Base-by-base conservation (phyloP, 2,797 vertebrate genomes). In the Neopelma chrysocephalum region DNA sequence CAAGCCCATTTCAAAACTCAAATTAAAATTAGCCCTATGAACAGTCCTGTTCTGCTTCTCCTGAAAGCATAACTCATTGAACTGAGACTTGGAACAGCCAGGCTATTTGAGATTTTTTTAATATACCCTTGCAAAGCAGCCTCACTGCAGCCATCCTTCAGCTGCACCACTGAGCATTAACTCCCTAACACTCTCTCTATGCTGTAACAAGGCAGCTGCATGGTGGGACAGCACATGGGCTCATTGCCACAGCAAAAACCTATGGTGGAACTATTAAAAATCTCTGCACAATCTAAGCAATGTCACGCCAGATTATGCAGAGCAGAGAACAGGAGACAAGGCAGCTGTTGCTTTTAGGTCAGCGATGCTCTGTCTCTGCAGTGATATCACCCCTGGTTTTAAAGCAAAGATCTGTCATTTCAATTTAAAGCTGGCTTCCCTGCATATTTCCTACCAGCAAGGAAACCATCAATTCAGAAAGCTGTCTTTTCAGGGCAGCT, bases 341-440 rank as follows among this genome's bases (percentile, higher is more conserved):
- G 62, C 89, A 96, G 95, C 91, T 96, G 93, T 4, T 93, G 66
- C 82, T 72, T 48, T 38, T n/a, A 23, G 65, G 72, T 45, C 79
- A 83, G 84, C 43, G 87, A 48, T 20, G 22, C 47, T 92, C 34
- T 48, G 17, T 32, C 72, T 54, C n/a, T 61, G 73, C 50, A 50
- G 34, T 11, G 64, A 43, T 31, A 85, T 38, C 90, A 65, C 13
- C 64, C 26, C 76, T 77, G 69, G 61, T 82, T 77, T 79, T 70
- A 50, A 71, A 76, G 48, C 32, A 64, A 78, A 93, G 47, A n/a
- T 62, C 70, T 61, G 66, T 71, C 42, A 73, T 91, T 94, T 86
- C n/a, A 78, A 20, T 76, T 94, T 89, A 93, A 89, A 92, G 45
- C 32, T 77, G 54, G 48, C 22, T 50, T 61, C 56, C 2, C 5